Conservation (phyloP, 2,888 invertebrate genomes). For the Athrips mouffetella region DNA sequence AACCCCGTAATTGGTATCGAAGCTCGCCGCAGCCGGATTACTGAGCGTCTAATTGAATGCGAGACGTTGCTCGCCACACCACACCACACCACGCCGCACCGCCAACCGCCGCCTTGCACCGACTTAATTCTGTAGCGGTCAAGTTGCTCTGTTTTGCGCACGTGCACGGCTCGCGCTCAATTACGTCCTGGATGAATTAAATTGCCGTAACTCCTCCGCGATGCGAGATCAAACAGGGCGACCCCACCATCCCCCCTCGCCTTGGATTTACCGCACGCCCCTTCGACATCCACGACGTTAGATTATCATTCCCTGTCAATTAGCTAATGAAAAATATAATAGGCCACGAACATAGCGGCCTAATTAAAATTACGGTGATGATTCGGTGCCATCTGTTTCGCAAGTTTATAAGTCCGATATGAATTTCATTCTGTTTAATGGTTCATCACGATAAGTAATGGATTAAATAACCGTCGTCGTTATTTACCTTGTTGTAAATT, state of each 20-base stretch:
- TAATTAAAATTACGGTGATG: constrained; percentile 72
- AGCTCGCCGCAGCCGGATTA: constrained; percentile 76
- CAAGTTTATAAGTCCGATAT: constrained; percentile 25
- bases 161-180: constrained; percentile 57
- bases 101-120: constrained; percentile 38
- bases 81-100: constrained; percentile 31
- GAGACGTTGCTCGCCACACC: constrained; percentile 55
- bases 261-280: constrained; percentile 55
- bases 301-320: constrained; percentile 74
- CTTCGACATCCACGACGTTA: no score
- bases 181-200: constrained; percentile 67
- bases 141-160: constrained; percentile 64
- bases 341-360: constrained; percentile 53
- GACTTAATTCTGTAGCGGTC: constrained; percentile 70
- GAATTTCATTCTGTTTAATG: constrained; percentile 10
- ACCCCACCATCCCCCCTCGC: constrained; percentile 31
- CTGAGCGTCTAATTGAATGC: constrained; percentile 78
- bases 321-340: constrained; percentile 77
- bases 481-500: neutral
- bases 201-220: constrained; percentile 46
- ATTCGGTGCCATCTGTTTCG: constrained; percentile 64
- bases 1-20: constrained; percentile 77
- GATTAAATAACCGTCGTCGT: neutral
- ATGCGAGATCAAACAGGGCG: constrained; percentile 62
- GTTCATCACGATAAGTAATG: constrained; percentile 9